Conservation (phyloP, 2,797 vertebrate genomes). For the Phaenicophaeus curvirostris region DNA sequence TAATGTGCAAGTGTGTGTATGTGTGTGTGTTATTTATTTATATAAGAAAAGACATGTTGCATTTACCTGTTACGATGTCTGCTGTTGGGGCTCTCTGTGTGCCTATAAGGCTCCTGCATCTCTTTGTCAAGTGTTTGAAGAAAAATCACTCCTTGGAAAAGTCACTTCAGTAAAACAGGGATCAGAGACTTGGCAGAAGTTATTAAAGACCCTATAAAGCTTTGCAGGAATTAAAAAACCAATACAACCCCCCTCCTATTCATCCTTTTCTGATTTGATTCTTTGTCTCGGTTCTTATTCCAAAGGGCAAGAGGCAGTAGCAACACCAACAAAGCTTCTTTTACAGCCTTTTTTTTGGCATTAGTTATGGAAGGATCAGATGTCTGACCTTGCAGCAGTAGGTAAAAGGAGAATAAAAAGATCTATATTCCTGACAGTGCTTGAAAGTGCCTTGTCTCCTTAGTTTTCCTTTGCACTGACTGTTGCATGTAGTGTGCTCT, state of each 20-base stretch:
- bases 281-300: not conserved
- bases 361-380: slow-evolving; percentile 5
- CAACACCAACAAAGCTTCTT: slow-evolving; percentile 29
- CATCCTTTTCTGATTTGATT: not conserved
- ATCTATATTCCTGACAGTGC: not conserved
- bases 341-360: slow-evolving; percentile 41
- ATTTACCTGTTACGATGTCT: not conserved
- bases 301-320: slow-evolving; percentile 1
- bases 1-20: accelerated
- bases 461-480: not conserved
- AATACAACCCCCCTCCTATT: not conserved
- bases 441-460: not conserved
- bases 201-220: not conserved
- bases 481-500: not conserved
- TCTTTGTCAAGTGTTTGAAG: not conserved
- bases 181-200: not conserved
- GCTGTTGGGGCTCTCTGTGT: not conserved
- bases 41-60: not conserved
- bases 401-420: slow-evolving; percentile 28
- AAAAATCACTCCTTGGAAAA: not conserved
- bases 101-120: not conserved
- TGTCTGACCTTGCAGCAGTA: slow-evolving; percentile 40
- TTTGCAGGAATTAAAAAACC: not conserved
- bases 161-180: not conserved
- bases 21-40: not conserved